These are phyloP conservation scores for Bothrops jararaca DNA, from an alignment of 2,113 vertebrate species.

Conservation along the genomic window DNA sequence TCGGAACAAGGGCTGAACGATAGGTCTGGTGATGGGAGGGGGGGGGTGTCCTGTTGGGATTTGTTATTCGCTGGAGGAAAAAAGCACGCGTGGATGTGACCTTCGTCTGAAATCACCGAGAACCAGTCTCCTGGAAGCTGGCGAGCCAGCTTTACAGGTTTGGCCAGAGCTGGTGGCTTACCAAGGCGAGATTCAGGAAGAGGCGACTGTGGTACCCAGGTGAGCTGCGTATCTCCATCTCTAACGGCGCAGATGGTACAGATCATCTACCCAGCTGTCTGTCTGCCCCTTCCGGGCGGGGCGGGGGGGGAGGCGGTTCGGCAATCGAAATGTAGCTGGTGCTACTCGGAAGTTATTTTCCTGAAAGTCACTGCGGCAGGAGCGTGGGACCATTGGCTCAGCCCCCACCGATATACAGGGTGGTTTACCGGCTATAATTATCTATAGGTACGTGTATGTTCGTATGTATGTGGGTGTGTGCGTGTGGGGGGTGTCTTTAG, in stretches of 20 bases:
- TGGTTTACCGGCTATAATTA: fast-evolving
- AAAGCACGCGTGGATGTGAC: not conserved
- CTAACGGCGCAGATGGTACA: not conserved
- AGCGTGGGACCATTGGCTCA: not conserved
- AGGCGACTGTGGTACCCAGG: not conserved
- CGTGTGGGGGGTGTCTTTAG: not conserved
- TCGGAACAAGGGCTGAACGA: too few species aligned
- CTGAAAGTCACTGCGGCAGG: not conserved
- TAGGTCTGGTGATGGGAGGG: too few species aligned
- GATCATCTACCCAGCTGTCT: not conserved
- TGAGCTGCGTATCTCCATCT: not conserved
- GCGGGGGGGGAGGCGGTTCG: not conserved
- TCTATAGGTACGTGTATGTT: not conserved
- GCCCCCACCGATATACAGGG: too few species aligned
- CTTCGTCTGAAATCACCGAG: not conserved
- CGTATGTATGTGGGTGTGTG: not conserved
- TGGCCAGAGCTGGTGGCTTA: slow-evolving; percentile 16
- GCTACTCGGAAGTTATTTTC: not conserved
- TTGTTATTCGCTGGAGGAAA: not conserved
- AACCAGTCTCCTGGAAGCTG: not conserved
- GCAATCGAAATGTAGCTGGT: not conserved
- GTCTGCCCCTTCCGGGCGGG: not conserved
- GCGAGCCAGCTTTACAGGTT: not conserved
- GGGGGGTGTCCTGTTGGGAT: not conserved
- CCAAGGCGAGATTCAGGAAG: not conserved